Base-by-base conservation (phyloP, 2,888 invertebrate genomes). In the Autographa gamma region DNA sequence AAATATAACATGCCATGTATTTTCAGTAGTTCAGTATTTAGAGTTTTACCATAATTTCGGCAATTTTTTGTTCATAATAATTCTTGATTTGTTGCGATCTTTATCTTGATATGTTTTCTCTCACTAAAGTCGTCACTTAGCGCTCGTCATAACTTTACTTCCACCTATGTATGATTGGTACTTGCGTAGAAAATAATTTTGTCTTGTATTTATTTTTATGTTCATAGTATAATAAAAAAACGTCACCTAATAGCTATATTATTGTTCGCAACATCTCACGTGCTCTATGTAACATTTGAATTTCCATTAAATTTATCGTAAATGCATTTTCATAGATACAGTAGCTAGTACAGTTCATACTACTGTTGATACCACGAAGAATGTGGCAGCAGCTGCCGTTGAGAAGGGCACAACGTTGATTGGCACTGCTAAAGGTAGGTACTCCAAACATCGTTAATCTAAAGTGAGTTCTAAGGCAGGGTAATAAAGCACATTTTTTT, bases 391-490 rank as follows among this genome's bases (percentile, higher is more conserved):
- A 5, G 70, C 79, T 8, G 85, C 84, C 32, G 78, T 87, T 54
- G 89, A 87, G 52, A 89, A 86, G 19, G 85, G 90, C 56, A 83
- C 86, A 43, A 74, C 86, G 4, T 75, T 88, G 62, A 79, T 89
- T 66, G 88, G 86, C 54, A 81, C 66, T 38, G 70, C 69, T 11
- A 81, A 81, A 81, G 76, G 73, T 79, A 73, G 54, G 48, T n/a
- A 14, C 14, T 8, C 5, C 6, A 48, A 48, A 48, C 48, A n/a
- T 48, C 14, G 48, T 48, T n/a, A 7, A 48, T 48, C n/a, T n/a
- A 48, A 48, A n/a, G 4, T 48, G n/a, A 48, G 48, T 19, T 19
- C 5, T 19, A 54, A 19, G 19, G 11, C 19, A 54, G 7, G 18
- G 54, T 19, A 54, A 54, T 54, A 54, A 54, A 54, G 19, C 54